Base-by-base conservation (phyloP, 2,797 vertebrate species). In the Percopsis omiscomaycus region DNA sequence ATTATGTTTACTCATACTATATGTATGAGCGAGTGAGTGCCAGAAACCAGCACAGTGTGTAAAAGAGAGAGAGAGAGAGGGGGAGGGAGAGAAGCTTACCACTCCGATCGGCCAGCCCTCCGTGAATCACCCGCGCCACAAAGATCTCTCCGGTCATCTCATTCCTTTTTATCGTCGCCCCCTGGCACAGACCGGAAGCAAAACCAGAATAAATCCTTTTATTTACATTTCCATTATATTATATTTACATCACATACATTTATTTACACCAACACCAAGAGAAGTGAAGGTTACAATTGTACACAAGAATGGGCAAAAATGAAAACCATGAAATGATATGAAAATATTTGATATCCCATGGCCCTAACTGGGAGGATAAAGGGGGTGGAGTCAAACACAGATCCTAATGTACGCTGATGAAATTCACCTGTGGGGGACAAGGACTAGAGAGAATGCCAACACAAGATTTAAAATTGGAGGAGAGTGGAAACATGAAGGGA, bases 151-250 rank as follows among this genome's bases (percentile, higher is more conserved):
- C 97, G 0, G 96, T 95, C 77, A 91, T 63, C 61, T 97, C 96
- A 0, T 98, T 95, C 75, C 95, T 94, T 78, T 96, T 97, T 84
- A 99, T 99, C 2, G 98, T 99, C 0, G 96, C 98, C 81, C 98
- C 98, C 98, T 99, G 55, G 78, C 37, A 15, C 44, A 29, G 54
- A 32, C 5, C 49, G 0, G 4, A 1, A n/a, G 22, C 44, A 0
- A 64, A 60, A 55, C 3, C 47, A 61, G 15, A 13, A 37, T 4
- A 56, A 27, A 12, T 11, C 4, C 14, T 12, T 48, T 5, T 12
- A 48, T 48, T 11, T 48, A 48, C 14, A 3, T 12, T 45, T 12
- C 14, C 11, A 2, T 48, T 12, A 14, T 14, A 48, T 37, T 37
- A 37, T 37, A 6, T 37, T 37, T 6, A 37, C 32, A 37, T 37